Evolutionary conservation across 2,888 invertebrate species (phyloP).

Genomic region (Hemithea aestivaria): DNA sequence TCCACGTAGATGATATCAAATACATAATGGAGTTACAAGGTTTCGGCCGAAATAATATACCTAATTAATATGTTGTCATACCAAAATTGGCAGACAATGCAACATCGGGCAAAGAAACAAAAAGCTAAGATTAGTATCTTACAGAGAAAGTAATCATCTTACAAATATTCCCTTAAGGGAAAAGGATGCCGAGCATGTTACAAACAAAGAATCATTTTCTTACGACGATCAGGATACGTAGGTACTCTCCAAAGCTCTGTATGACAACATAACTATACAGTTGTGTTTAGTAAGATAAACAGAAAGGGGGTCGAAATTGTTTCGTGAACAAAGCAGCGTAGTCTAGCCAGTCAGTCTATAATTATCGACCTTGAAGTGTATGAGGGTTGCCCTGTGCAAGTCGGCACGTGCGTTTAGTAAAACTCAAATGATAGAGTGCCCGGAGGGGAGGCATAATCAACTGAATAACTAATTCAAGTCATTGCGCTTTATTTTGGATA

Average conservation of each 20-base stretch:
- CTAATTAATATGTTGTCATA: constrained; percentile 16
- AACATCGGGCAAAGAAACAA: constrained; percentile 12
- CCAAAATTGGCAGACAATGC: constrained; percentile 20
- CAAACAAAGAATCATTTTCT: constrained; percentile 22
- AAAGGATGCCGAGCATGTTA: constrained; percentile 18
- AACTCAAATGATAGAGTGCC: constrained; percentile 76
- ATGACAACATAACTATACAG: constrained; percentile 11
- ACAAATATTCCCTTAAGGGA: constrained; percentile 22
- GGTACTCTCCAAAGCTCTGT: constrained; percentile 13
- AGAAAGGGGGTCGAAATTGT: constrained; percentile 34
- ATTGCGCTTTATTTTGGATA: constrained; percentile 63
- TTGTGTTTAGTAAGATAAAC: constrained; percentile 29
- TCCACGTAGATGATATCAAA: no score
- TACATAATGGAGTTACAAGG: no score
- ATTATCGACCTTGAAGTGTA: constrained; percentile 69
- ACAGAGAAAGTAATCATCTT: constrained; percentile 22
- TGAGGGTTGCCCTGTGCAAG: constrained; percentile 55
- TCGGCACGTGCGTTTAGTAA: constrained; percentile 69
- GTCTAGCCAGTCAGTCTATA: constrained; percentile 39
- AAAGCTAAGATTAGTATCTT: constrained; percentile 23
- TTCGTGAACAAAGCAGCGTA: constrained; percentile 48
- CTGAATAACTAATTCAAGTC: constrained; percentile 77
- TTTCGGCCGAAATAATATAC: no score
- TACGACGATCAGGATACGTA: constrained; percentile 18
- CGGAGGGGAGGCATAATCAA: constrained; percentile 63